phyloP scores from a whole-genome alignment of 2,888 invertebrate species.

The Parelbella ahira region DNA sequence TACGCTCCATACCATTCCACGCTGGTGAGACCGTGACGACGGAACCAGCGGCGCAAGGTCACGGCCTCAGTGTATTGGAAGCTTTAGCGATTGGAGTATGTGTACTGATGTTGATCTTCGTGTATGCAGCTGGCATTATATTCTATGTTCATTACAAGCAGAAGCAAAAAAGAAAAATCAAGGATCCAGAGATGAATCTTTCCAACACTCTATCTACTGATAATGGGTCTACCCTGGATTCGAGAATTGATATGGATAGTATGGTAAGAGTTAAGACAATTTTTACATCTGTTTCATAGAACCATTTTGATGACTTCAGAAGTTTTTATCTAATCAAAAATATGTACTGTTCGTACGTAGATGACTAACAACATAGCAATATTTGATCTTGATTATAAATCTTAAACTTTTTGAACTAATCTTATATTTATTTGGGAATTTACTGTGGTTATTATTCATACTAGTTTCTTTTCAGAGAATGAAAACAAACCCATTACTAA shows the following conservation, averaged over 20 bases:
- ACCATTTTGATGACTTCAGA: too few relatives aligned
- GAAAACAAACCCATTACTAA: conserved; percentile 67
- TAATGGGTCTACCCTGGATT: conserved; percentile 58
- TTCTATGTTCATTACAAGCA: conserved; percentile 88
- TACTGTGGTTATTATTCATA: too few relatives aligned
- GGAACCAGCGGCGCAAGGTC: conserved; percentile 71
- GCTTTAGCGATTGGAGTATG: conserved; percentile 90
- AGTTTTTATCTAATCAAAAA: too few relatives aligned
- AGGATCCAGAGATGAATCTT: conserved; percentile 61
- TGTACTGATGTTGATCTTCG: conserved; percentile 87
- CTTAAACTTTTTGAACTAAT: too few relatives aligned
- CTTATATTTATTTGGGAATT: too few relatives aligned
- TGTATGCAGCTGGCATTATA: conserved; percentile 91
- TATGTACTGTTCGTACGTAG: too few relatives aligned
- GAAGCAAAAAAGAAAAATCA: conserved; percentile 80
- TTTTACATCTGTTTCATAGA: too few relatives aligned
- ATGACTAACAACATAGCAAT: too few relatives aligned
- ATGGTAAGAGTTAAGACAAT: conserved; percentile 48
- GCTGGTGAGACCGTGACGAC: conserved; percentile 79
- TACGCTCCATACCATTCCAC: conserved; percentile 89
- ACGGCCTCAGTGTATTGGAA: conserved; percentile 86
- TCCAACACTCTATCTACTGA: conserved; percentile 56
- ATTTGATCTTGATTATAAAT: too few relatives aligned
- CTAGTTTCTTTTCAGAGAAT: conserved; percentile 56
- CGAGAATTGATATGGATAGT: conserved; percentile 66